Evolutionary conservation across 1,140 invertebrate genomes (phyloP).

Genomic region (Psilanteris sp.): DNA sequence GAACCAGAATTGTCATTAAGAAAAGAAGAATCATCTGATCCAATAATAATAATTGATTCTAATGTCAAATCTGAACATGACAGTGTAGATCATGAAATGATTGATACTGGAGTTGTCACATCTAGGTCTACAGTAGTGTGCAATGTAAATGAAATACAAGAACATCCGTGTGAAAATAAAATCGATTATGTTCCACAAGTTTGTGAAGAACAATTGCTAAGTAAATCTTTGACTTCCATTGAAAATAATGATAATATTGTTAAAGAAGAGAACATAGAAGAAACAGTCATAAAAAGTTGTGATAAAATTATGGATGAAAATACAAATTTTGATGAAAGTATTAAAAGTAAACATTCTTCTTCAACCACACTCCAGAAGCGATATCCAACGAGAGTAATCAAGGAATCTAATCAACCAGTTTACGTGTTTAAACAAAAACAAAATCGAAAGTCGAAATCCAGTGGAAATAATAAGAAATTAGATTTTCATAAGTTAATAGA

Average conservation of each 20-base stretch:
- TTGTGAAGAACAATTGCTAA: background rate
- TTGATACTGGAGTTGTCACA: too few relatives aligned
- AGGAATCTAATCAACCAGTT: conserved; percentile 45
- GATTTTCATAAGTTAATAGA: conserved; percentile 74
- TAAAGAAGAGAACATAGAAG: background rate
- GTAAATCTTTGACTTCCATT: conserved; percentile 40
- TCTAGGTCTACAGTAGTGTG: too few relatives aligned
- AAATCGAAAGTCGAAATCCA: conserved; percentile 7
- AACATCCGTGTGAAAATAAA: too few relatives aligned
- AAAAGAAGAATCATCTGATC: too few relatives aligned
- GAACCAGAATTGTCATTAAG: background rate
- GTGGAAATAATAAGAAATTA: too few relatives aligned
- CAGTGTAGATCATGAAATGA: too few relatives aligned
- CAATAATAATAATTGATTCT: too few relatives aligned
- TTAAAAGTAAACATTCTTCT: background rate
- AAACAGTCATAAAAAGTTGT: too few relatives aligned
- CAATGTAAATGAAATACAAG: too few relatives aligned
- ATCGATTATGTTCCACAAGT: background rate
- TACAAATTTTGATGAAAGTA: too few relatives aligned
- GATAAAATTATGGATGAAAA: too few relatives aligned
- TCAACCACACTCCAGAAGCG: background rate
- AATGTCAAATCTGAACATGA: too few relatives aligned
- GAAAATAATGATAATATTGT: background rate
- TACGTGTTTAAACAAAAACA: conserved; percentile 21
- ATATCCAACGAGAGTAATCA: conserved; percentile 48